Evolutionary conservation across 2,113 vertebrate species (phyloP), one percentile per base, ranked within the genome.

Genomic region (Daphoenositta chrysoptera): DNA sequence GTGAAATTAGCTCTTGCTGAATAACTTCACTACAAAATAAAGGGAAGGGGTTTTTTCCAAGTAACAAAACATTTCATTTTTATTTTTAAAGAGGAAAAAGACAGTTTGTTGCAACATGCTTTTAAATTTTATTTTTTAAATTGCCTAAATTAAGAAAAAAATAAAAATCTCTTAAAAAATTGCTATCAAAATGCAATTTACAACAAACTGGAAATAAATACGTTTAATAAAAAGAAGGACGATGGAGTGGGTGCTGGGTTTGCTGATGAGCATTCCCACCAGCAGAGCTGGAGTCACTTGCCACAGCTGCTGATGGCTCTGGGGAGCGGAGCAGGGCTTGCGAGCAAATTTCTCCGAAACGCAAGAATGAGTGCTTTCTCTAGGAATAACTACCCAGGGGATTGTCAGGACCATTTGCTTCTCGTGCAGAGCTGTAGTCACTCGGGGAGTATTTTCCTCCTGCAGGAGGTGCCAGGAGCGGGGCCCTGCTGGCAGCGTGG

Each of bases 251-350:
- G 30, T 23, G 27, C 22, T 89, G 76, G 26, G 11, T 33, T 84
- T 75, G 33, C 15, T n/a, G 0, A 0, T 40, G 69, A 81, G 30
- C 10, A 69, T 26, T 81, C 60, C 51, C 2, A 0, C 42, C 1
- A 3, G 13, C 23, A 73, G 39, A 82, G 42, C 50, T 65, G 69
- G 30, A 65, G 78, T 42, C 48, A 10, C 40, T 84, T 24, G 33
- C 45, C 39, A 12, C 50, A 53, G 76, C 71, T 92, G 86, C 21
- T 51, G 30, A 17, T 20, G n/a, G 83, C 69, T 60, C 73, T 27
- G 56, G 81, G 69, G 87, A 64, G 72, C 24, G 0, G 33, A 45
- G 69, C 5, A 26, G 80, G 39, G 42, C 87, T 93, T 56, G 75
- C 0, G 1, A 93, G 61, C 35, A 89, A 58, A 86, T 77, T 79